phyloP scores from a whole-genome alignment of 1,140 invertebrate species.

The Trinorchestia longiramus region DNA sequence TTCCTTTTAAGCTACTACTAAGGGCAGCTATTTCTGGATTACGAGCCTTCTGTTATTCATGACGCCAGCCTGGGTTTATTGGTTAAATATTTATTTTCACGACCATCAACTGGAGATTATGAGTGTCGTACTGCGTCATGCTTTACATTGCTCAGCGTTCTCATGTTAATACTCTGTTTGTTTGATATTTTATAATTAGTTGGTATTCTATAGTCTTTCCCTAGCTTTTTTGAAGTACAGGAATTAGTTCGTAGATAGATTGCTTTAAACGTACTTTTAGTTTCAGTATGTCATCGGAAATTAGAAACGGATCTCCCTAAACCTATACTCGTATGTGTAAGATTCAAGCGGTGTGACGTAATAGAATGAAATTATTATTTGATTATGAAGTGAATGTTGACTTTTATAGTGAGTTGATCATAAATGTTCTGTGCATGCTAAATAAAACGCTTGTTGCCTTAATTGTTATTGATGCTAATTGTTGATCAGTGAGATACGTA shows the following conservation, averaged over 20 bases:
- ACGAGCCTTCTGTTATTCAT: too few species aligned
- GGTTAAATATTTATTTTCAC: too few species aligned
- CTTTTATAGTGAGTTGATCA: neutral
- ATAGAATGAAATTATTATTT: neutral
- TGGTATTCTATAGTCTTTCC: neutral
- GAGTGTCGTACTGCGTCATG: neutral
- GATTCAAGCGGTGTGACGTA: neutral
- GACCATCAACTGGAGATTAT: neutral
- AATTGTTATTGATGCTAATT: constrained; percentile 40
- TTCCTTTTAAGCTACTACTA: too few species aligned
- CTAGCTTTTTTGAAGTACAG: neutral
- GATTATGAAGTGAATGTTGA: neutral
- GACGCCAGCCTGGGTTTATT: too few species aligned
- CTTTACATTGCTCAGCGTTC: neutral
- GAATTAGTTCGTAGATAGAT: neutral
- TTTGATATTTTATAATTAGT: neutral
- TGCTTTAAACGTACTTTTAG: neutral
- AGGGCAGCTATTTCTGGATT: too few species aligned
- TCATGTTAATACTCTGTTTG: neutral
- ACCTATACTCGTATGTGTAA: neutral
- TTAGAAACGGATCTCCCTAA: neutral
- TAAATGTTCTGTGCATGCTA: neutral
- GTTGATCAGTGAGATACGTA: constrained; percentile 6
- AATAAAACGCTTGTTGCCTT: constrained; percentile 37
- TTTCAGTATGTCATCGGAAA: neutral